Evolutionary conservation across 2,888 invertebrate genomes (phyloP).

Genomic region (Anaspis maculata): DNA sequence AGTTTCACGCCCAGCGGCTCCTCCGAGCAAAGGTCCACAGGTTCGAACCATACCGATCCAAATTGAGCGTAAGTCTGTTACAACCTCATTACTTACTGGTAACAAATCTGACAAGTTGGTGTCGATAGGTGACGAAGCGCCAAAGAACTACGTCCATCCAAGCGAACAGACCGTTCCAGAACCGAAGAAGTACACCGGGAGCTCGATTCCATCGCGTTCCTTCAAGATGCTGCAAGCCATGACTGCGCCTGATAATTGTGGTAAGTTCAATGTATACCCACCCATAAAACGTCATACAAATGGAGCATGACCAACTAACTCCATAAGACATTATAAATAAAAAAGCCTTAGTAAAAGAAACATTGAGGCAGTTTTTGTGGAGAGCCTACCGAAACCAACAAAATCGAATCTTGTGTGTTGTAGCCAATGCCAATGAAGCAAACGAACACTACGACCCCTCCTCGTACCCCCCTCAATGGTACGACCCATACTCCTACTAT

Average conservation of each 20-base stretch:
- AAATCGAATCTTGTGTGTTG: conserved; percentile 33
- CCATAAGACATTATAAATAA: too few species aligned
- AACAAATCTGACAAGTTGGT: background rate
- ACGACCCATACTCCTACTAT: conserved; percentile 5
- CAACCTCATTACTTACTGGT: background rate
- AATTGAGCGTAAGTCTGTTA: conserved; percentile 47
- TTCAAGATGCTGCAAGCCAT: conserved; percentile 73
- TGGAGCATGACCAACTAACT: conserved; percentile 10
- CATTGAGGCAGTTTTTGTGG: background rate
- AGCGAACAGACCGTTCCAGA: conserved; percentile 61
- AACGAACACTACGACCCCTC: conserved; percentile 34
- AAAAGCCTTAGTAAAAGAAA: too few species aligned
- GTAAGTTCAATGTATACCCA: conserved; percentile 45
- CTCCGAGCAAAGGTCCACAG: conserved; percentile 29
- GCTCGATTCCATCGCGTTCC: conserved; percentile 72
- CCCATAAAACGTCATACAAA: background rate
- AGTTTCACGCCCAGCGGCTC: conserved; percentile 16
- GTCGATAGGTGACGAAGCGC: conserved; percentile 27
- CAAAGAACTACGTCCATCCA: conserved; percentile 46
- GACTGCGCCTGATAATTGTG: conserved; percentile 59
- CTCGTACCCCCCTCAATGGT: conserved; percentile 29
- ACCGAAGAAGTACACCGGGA: conserved; percentile 66
- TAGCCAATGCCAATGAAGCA: conserved; percentile 39
- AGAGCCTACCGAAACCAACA: too few species aligned
- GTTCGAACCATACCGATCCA: conserved; percentile 58